These are phyloP conservation scores for Gymnorhina tibicen DNA, from an alignment of 2,113 vertebrate species.

Conservation along the genomic window DNA sequence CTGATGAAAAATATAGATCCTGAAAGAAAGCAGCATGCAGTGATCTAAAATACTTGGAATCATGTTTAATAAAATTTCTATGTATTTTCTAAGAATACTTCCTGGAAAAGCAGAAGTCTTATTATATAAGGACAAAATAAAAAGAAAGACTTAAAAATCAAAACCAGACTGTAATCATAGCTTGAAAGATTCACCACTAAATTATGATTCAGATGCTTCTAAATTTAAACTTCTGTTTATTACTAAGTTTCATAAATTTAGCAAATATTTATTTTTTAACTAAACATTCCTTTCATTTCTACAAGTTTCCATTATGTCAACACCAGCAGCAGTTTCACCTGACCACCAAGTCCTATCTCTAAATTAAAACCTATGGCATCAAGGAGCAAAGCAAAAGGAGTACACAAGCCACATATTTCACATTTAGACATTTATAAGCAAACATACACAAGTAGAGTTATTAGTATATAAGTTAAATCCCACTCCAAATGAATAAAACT, in stretches of 20 bases:
- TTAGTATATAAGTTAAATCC: background rate
- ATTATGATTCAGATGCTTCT: background rate
- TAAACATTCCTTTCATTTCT: background rate
- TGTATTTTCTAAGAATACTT: background rate
- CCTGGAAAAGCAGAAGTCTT: background rate
- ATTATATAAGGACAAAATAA: background rate
- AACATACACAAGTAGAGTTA: background rate
- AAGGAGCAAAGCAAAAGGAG: background rate
- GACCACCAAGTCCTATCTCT: background rate
- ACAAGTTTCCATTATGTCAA: background rate
- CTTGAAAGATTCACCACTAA: background rate
- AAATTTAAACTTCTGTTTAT: background rate
- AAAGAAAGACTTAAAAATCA: background rate
- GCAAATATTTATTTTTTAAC: background rate
- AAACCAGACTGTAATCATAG: background rate
- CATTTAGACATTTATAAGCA: background rate
- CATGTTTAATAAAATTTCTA: background rate
- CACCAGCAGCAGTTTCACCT: background rate
- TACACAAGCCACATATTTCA: background rate
- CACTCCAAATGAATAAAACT: background rate
- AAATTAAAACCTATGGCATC: background rate
- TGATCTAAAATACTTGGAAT: background rate
- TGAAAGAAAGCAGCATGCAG: background rate
- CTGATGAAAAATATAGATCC: background rate
- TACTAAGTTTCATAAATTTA: background rate